These are phyloP conservation scores for Ennomos erosarius DNA, from an alignment of 2,888 invertebrate species.

Conservation along the genomic window DNA sequence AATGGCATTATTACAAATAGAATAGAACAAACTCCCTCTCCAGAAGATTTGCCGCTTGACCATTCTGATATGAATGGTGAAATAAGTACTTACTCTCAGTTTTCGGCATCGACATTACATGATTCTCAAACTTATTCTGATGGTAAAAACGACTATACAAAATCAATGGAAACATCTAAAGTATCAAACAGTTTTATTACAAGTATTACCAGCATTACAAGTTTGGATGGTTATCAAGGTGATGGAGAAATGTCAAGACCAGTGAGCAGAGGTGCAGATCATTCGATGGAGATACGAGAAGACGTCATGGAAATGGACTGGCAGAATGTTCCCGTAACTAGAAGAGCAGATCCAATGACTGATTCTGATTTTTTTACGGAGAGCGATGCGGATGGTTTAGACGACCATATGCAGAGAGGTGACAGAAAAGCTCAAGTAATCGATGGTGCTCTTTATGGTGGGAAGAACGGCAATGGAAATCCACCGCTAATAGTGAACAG, in stretches of 20 bases:
- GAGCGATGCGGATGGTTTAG: slow-evolving; percentile 94
- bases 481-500: slow-evolving; percentile 83
- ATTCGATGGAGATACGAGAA: slow-evolving; percentile 86
- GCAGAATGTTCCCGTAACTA: slow-evolving; percentile 86
- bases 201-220: slow-evolving; percentile 95
- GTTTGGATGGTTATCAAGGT: slow-evolving; percentile 97
- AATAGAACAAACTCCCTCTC: slow-evolving; percentile 93
- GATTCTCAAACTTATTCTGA: slow-evolving; percentile 85
- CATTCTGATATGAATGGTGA: slow-evolving; percentile 88
- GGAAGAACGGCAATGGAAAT: slow-evolving; percentile 84
- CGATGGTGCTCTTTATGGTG: slow-evolving; percentile 95
- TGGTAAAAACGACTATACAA: slow-evolving; percentile 85
- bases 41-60: slow-evolving; percentile 93
- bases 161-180: slow-evolving; percentile 87
- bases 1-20: slow-evolving; percentile 71
- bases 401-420: slow-evolving; percentile 88
- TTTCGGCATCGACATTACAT: slow-evolving; percentile 78
- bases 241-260: slow-evolving; percentile 96
- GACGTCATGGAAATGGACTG: slow-evolving; percentile 84
- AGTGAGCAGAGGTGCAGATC: slow-evolving; percentile 92
- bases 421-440: slow-evolving; percentile 93
- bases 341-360: slow-evolving; percentile 93
- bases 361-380: slow-evolving; percentile 97
- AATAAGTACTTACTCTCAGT: slow-evolving; percentile 82
- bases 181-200: slow-evolving; percentile 92